phyloP scores from a whole-genome alignment of 2,888 invertebrate genomes.

The Chrysotoxum bicinctum region DNA sequence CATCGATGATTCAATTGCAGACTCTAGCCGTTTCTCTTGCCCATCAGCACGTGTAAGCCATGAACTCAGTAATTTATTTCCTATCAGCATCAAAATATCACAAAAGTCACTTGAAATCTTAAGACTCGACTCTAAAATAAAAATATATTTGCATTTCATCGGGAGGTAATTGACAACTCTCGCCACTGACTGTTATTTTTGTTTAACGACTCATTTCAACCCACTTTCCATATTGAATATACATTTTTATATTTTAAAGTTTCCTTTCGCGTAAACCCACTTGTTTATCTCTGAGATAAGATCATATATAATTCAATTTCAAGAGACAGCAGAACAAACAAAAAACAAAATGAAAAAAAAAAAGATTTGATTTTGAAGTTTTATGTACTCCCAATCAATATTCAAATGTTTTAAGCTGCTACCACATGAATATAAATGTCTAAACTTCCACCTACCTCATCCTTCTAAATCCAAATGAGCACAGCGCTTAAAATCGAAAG shows the following conservation, averaged over 20 bases:
- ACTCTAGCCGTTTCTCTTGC: not conserved
- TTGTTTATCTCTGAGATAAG: slow-evolving; percentile 56
- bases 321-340: slow-evolving; percentile 42
- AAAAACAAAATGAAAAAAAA: slow-evolving; percentile 8
- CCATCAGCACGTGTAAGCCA: not conserved
- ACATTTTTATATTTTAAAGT: slow-evolving; percentile 49
- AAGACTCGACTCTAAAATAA: not conserved
- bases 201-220: slow-evolving; percentile 61
- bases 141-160: slow-evolving; percentile 60
- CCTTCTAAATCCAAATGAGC: slow-evolving; percentile 1
- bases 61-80: not conserved
- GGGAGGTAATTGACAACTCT: slow-evolving; percentile 56
- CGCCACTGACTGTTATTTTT: slow-evolving; percentile 44
- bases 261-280: slow-evolving; percentile 66
- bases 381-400: slow-evolving; percentile 49
- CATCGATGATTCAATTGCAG: not conserved
- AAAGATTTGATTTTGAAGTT: slow-evolving; percentile 59
- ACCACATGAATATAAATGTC: slow-evolving; percentile 58
- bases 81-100: not conserved
- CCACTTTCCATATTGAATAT: slow-evolving; percentile 44
- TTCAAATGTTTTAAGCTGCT: slow-evolving; percentile 49
- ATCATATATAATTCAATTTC: slow-evolving; percentile 38
- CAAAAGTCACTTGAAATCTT: not conserved
- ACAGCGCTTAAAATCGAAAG: slow-evolving; percentile 61
- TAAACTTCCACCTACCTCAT: slow-evolving; percentile 38